Evolutionary conservation across 1,140 invertebrate genomes (phyloP).

Genomic region (Euura lappo): DNA sequence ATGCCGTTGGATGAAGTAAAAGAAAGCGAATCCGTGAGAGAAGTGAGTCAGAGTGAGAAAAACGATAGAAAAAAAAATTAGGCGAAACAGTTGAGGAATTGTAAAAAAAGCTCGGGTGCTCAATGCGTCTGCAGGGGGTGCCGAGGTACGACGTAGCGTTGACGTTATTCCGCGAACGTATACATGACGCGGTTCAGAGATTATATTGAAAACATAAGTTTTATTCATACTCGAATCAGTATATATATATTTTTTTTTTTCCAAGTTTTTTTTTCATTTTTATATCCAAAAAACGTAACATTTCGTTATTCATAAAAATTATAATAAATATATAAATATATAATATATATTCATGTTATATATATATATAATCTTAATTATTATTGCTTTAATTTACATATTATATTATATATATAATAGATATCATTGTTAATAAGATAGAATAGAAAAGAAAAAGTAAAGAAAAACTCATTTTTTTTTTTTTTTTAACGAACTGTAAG

Average conservation of each 20-base stretch:
- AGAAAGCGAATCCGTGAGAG: neutral
- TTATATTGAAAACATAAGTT: constrained; percentile 35
- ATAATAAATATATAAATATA: constrained; percentile 13
- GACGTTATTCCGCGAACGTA: neutral
- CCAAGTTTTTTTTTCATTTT: constrained; percentile 14
- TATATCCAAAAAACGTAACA: constrained; percentile 37
- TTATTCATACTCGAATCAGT: constrained; percentile 38
- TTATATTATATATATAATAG: neutral
- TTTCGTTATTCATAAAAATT: constrained; percentile 16
- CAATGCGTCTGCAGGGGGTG: too few species aligned
- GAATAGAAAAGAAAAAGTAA: constrained; percentile 17
- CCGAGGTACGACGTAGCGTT: too few species aligned
- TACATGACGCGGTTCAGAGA: neutral
- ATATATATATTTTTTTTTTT: constrained; percentile 32
- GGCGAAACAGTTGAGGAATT: neutral
- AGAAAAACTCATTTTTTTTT: constrained; percentile 47
- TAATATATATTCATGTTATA: neutral
- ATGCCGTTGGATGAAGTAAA: neutral
- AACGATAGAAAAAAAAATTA: neutral
- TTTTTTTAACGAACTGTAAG: too few species aligned
- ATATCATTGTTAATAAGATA: too few species aligned
- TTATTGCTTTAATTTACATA: constrained; percentile 8
- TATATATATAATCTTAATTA: constrained; percentile 11
- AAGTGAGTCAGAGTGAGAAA: constrained; percentile 1
- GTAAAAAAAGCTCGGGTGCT: neutral